Evolutionary conservation across 2,888 invertebrate genomes (phyloP), one percentile per base, ranked within the genome.

Genomic region (Drosophila bunnanda): DNA sequence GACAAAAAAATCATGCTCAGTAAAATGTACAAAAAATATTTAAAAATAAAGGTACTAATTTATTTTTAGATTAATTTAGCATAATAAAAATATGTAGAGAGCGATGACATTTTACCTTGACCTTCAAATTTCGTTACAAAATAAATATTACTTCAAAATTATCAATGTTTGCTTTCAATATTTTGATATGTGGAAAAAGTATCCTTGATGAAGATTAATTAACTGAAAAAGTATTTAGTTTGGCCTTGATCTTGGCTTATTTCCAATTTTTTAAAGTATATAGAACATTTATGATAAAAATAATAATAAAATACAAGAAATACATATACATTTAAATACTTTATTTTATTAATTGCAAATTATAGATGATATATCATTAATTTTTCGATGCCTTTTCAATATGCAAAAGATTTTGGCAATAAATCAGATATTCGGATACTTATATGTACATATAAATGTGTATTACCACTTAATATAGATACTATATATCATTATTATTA

Each of bases 351-450:
- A 50, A 50, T 50, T 50, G 20, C 32, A 50, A 32, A 5, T 32
- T 32, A 50, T 50, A 50, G 20, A 32, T 50, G 12, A 48, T 12
- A n/a, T 17, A 32, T 50, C 13, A 9, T 50, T 20, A 20, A 50
- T 13, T 5, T 50, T 32, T 50, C 2, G 9, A 32, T 32, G 50
- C 50, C 48, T 32, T 50, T 50, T 32, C 20, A 20, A 32, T 9
- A 15, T 32, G 50, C 9, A 4, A 50, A 50, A 32, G 9, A 32
- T 32, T 8, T 50, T 50, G 48, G 48, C 48, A 32, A 50, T 20
- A 32, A 50, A 20, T 50, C 48, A 50, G 32, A 50, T 50, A 50
- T 32, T 48, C 13, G 7, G 1, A 32, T 0, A 30, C 6, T 17
- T 30, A 20, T 46, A n/a, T 10, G 4, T 13, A 20, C 8, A 5